phyloP scores from a whole-genome alignment of 2,113 vertebrate species.

The Laticauda laticaudata region DNA sequence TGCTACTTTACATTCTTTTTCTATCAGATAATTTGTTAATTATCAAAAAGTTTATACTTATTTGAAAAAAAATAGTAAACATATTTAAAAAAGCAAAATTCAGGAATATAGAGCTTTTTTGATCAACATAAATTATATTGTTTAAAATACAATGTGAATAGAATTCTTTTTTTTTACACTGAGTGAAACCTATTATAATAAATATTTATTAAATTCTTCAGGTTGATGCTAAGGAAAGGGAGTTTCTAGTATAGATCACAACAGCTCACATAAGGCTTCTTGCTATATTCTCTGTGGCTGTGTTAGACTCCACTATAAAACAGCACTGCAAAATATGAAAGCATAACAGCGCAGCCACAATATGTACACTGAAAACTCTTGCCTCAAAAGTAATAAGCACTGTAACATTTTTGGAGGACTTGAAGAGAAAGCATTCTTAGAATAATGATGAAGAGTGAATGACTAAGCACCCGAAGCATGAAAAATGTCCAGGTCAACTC shows the following conservation, averaged over 20 bases:
- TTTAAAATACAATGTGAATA: conserved; percentile 33
- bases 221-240: conserved; percentile 43
- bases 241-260: conserved; percentile 26
- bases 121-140: not conserved
- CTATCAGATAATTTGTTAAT: conserved; percentile 54
- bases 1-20: conserved; percentile 46
- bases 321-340: conserved; percentile 45
- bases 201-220: conserved; percentile 55
- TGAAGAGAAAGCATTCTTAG: conserved; percentile 53
- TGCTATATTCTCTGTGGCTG: conserved; percentile 31
- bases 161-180: conserved; percentile 32
- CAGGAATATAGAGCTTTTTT: conserved; percentile 23
- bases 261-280: conserved; percentile 39
- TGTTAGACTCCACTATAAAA: conserved; percentile 26
- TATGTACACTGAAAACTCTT: conserved; percentile 25
- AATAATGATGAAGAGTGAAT: conserved; percentile 62
- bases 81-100: conserved; percentile 31
- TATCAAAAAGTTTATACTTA: conserved; percentile 37
- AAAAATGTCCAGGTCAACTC: conserved; percentile 77
- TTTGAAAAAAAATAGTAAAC: conserved; percentile 37
- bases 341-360: conserved; percentile 29
- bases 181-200: conserved; percentile 35
- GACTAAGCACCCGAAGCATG: conserved; percentile 74
- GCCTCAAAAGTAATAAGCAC: conserved; percentile 36
- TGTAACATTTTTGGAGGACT: conserved; percentile 51